Conservation (phyloP, 2,888 invertebrate genomes). For the Aquatica leii region DNA sequence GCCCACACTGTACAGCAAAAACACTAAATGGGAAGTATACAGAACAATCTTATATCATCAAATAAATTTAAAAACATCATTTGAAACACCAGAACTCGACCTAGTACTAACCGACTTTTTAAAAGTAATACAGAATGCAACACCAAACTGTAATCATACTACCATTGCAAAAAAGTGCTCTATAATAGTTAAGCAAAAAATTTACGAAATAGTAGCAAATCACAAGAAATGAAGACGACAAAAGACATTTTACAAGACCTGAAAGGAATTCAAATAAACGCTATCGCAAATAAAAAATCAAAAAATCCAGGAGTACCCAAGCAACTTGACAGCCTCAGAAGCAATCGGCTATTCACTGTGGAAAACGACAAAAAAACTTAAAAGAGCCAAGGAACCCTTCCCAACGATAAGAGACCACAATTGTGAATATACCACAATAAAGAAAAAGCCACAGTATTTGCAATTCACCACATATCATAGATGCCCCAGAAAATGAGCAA, state of each 20-base stretch:
- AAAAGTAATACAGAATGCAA: conserved; percentile 5
- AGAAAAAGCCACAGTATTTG: background rate
- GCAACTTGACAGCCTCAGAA: background rate
- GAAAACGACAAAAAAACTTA: background rate
- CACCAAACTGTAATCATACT: background rate
- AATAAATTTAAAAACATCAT: background rate
- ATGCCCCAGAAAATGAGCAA: background rate
- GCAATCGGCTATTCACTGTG: background rate
- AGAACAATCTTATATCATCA: conserved; percentile 4
- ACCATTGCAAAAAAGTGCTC: conserved; percentile 1
- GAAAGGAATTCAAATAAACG: too few relatives aligned
- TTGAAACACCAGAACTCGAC: background rate
- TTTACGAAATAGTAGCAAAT: background rate
- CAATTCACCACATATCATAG: background rate
- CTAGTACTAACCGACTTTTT: background rate
- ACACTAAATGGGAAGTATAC: conserved; percentile 10
- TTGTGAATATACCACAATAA: background rate
- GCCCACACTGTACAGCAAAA: conserved; percentile 2
- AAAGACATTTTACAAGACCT: background rate
- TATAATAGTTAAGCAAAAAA: conserved; percentile 9
- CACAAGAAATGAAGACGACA: background rate
- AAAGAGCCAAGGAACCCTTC: background rate
- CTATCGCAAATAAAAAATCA: too few relatives aligned
- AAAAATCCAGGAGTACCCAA: background rate
- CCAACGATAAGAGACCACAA: background rate